Conservation (phyloP, 2,888 invertebrate genomes). For the Acleris cristana region DNA sequence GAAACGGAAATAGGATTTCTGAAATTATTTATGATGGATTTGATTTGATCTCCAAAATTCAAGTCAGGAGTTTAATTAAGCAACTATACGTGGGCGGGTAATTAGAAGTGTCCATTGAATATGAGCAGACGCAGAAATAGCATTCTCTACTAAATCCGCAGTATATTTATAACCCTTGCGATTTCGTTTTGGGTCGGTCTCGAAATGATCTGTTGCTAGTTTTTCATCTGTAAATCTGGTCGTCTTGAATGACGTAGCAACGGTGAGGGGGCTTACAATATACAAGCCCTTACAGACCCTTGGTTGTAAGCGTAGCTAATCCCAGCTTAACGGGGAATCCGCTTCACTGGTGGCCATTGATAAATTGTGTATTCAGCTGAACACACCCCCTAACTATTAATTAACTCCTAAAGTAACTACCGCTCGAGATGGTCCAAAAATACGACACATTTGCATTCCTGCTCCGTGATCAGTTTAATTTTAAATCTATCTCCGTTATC, state of each 20-base stretch:
- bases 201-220: conserved; percentile 2
- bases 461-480: neutral
- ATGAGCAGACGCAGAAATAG: conserved; percentile 18
- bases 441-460: neutral
- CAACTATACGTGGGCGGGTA: neutral
- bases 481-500: conserved; percentile 5
- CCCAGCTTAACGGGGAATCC: conserved; percentile 44
- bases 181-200: conserved; percentile 8
- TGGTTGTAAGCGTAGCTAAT: conserved; percentile 42
- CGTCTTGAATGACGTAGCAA: neutral
- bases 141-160: conserved; percentile 19
- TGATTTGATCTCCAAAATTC: neutral
- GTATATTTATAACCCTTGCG: conserved; percentile 19
- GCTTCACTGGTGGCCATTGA: conserved; percentile 12
- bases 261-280: neutral
- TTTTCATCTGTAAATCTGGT: neutral
- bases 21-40: conserved; percentile 3
- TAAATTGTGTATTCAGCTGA: conserved; percentile 14
- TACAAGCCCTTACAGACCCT: too few species aligned
- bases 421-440: neutral
- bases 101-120: conserved; percentile 5
- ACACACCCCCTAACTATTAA: conserved; percentile 6
- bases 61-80: neutral
- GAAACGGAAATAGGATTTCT: conserved; percentile 14
- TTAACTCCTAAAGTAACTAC: conserved; percentile 6